Conservation (phyloP, 2,797 vertebrate species). For the Hydrocynus forskahlii region DNA sequence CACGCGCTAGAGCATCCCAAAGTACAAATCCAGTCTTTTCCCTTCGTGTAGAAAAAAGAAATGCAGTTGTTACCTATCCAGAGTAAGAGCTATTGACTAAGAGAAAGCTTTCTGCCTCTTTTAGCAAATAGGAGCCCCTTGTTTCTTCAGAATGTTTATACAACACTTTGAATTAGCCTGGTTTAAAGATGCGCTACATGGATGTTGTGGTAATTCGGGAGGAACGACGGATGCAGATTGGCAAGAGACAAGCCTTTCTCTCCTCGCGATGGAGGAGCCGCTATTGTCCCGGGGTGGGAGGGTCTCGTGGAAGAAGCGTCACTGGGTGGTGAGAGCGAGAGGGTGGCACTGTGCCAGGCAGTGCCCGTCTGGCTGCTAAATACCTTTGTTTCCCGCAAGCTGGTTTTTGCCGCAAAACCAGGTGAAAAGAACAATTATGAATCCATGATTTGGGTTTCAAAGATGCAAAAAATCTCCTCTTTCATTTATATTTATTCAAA, state of each 20-base stretch:
- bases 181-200: constrained; percentile 9
- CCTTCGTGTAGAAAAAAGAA: neutral
- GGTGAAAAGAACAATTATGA: constrained; percentile 36
- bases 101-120: neutral
- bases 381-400: constrained; percentile 71
- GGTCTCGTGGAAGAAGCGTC: constrained; percentile 57
- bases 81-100: constrained; percentile 4
- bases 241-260: constrained; percentile 42
- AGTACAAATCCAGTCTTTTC: neutral
- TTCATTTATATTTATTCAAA: neutral
- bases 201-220: neutral
- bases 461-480: neutral
- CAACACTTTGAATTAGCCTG: neutral
- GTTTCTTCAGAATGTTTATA: constrained; percentile 4
- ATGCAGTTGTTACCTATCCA: neutral
- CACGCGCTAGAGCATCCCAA: constrained; percentile 9
- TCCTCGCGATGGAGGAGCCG: constrained; percentile 47
- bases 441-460: neutral
- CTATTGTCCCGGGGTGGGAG: constrained; percentile 59
- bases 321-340: constrained; percentile 61
- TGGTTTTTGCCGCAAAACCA: constrained; percentile 49
- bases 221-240: constrained; percentile 28
- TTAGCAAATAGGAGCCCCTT: constrained; percentile 10
- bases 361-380: constrained; percentile 79
- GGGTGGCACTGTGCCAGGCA: constrained; percentile 77